phyloP scores from a whole-genome alignment of 2,797 vertebrate species.

The Periophthalmus magnuspinnatus region DNA sequence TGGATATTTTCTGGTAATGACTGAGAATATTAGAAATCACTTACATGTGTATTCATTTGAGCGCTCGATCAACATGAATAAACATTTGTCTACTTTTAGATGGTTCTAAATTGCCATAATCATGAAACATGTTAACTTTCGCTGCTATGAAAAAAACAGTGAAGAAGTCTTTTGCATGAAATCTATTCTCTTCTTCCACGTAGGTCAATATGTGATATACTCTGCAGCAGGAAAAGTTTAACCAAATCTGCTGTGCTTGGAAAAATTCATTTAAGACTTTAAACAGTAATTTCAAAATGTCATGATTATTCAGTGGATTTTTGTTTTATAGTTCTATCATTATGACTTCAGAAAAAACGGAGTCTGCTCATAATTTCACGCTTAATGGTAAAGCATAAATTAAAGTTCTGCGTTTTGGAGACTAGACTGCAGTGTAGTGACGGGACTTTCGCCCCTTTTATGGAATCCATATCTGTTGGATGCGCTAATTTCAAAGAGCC shows the following conservation, averaged over 20 bases:
- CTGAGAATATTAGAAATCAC: slow-evolving; percentile 47
- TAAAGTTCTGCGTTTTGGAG: slow-evolving; percentile 46
- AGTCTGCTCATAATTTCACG: slow-evolving; percentile 35
- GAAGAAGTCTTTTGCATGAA: neutral
- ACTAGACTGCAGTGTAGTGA: slow-evolving; percentile 29
- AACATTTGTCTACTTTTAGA: too few relatives aligned
- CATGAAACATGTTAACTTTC: too few relatives aligned
- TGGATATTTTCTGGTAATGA: slow-evolving; percentile 53
- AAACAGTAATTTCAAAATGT: slow-evolving; percentile 40
- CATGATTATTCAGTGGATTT: slow-evolving; percentile 39
- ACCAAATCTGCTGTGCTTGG: slow-evolving; percentile 2
- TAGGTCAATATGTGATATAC: neutral
- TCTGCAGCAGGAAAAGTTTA: neutral
- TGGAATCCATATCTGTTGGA: too few relatives aligned
- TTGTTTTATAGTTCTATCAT: slow-evolving; percentile 45
- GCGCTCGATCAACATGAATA: slow-evolving; percentile 21
- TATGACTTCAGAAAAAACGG: slow-evolving; percentile 41
- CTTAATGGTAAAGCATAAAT: slow-evolving; percentile 42
- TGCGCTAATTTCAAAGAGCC: too few relatives aligned
- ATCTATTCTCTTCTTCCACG: neutral
- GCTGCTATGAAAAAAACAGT: too few relatives aligned
- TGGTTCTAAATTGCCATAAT: too few relatives aligned
- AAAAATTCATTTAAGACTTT: slow-evolving; percentile 21
- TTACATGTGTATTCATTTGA: slow-evolving; percentile 35
- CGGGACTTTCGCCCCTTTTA: too few relatives aligned